A percentile compares a stretch with the other conserved stretches of the same genome.
These are phyloP conservation scores for Galerucella calmariensis DNA, from an alignment of 2,888 invertebrate genomes.

Conservation along the genomic window DNA sequence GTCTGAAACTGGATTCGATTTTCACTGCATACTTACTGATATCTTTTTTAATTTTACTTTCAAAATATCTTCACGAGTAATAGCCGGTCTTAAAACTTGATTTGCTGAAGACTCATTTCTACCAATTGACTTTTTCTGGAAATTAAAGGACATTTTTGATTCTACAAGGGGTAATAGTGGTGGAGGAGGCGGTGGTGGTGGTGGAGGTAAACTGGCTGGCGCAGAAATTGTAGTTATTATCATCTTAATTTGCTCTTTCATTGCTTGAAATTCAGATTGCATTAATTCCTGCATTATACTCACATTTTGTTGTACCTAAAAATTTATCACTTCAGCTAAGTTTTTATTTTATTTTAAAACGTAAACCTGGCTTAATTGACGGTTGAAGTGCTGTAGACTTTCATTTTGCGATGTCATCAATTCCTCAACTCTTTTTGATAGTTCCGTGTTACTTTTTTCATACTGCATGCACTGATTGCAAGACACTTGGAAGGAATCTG, in stretches of 20 bases:
- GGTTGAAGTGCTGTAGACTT: conserved; percentile 28
- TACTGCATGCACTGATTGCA: conserved; percentile 14
- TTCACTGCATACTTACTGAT: conserved; percentile 51
- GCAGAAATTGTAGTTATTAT: conserved; percentile 14
- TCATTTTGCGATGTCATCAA: conserved; percentile 36
- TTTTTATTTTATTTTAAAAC: background rate
- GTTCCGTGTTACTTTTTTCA: conserved; percentile 37
- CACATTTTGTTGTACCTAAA: conserved; percentile 47
- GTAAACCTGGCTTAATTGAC: conserved; percentile 38
- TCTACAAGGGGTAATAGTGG: conserved; percentile 50
- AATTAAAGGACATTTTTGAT: conserved; percentile 53
- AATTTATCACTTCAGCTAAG: background rate
- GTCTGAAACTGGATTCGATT: too few species aligned
- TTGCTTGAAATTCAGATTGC: too few species aligned
- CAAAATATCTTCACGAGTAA: conserved; percentile 62
- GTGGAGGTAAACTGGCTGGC: conserved; percentile 43
- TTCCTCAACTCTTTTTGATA: conserved; percentile 43
- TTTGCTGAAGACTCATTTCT: background rate
- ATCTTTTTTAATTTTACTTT: conserved; percentile 62
- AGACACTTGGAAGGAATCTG: background rate
- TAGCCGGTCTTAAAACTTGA: conserved; percentile 55
- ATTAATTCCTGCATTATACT: conserved; percentile 33
- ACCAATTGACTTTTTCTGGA: background rate
- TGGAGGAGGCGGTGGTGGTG: conserved; percentile 55
- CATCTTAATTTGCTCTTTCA: too few species aligned